phyloP scores from a whole-genome alignment of 1,140 invertebrate species.

The Drosophila orosa region DNA sequence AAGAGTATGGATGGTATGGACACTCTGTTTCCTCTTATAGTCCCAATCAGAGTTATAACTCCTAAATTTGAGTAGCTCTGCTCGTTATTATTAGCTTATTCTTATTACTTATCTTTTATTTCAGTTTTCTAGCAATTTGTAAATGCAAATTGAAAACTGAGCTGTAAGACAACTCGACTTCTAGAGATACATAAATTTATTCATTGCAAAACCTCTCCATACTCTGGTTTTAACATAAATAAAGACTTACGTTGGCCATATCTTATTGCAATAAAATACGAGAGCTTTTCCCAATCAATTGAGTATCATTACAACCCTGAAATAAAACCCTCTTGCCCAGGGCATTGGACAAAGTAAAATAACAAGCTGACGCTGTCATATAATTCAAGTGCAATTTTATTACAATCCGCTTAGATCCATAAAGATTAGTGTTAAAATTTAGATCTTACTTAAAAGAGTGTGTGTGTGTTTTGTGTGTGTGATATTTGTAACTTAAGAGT shows the following conservation, averaged over 20 bases:
- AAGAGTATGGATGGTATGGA: too few relatives aligned
- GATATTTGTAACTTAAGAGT: constrained; percentile 52
- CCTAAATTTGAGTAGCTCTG: too few relatives aligned
- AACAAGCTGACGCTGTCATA: background rate
- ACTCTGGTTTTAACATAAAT: too few relatives aligned
- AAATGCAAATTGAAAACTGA: too few relatives aligned
- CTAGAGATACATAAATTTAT: background rate
- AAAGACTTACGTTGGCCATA: background rate
- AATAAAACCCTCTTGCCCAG: background rate
- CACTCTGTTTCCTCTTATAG: too few relatives aligned
- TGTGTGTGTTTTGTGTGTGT: constrained; percentile 28
- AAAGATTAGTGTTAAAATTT: constrained; percentile 47
- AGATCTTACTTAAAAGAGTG: constrained; percentile 33
- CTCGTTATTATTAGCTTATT: too few relatives aligned
- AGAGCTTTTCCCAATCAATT: background rate
- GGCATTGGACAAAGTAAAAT: background rate
- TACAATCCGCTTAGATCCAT: constrained; percentile 66
- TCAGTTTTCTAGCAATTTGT: background rate
- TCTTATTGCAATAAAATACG: background rate
- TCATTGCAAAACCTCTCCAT: too few relatives aligned
- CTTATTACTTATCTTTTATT: background rate
- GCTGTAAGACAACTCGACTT: too few relatives aligned
- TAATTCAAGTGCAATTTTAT: constrained; percentile 66
- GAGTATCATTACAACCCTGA: too few relatives aligned
- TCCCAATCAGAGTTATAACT: too few relatives aligned